phyloP scores from a whole-genome alignment of 2,888 invertebrate genomes.

The Aspidiotus rigidus region DNA sequence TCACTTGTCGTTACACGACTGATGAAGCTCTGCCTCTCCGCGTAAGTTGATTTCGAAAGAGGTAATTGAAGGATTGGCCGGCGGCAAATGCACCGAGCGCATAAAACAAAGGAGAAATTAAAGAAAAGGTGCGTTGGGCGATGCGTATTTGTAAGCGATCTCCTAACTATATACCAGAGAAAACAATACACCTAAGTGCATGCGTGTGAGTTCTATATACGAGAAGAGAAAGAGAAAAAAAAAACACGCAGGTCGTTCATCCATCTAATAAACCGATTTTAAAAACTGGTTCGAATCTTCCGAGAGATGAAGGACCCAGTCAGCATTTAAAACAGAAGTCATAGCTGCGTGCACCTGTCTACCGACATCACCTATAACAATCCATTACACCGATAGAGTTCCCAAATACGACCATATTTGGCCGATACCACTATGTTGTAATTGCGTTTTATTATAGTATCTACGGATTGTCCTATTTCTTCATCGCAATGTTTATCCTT shows the following conservation, averaged over 20 bases:
- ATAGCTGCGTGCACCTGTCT: constrained; percentile 2
- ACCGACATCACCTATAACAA: constrained; percentile 18
- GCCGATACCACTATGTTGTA: constrained; percentile 7
- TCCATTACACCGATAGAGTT: constrained; percentile 28
- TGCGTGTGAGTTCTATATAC: neutral
- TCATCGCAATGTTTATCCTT: neutral
- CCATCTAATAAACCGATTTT: constrained; percentile 27
- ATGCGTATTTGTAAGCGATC: constrained; percentile 28
- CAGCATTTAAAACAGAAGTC: constrained; percentile 2
- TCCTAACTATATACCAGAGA: constrained; percentile 20
- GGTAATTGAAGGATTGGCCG: constrained; percentile 29
- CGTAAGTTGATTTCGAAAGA: constrained; percentile 10
- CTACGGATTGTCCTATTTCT: constrained; percentile 15
- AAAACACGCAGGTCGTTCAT: constrained; percentile 22
- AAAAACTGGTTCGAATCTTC: constrained; percentile 26
- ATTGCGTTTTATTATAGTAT: constrained; percentile 5
- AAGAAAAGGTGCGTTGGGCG: constrained; percentile 17
- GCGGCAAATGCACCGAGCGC: neutral
- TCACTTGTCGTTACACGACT: constrained; percentile 22
- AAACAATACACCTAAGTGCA: constrained; percentile 7
- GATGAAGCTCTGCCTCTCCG: constrained; percentile 3
- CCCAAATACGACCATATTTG: constrained; percentile 30
- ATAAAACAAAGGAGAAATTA: constrained; percentile 23
- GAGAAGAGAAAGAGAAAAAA: neutral
- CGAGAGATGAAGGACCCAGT: neutral